Evolutionary conservation across 2,797 vertebrate genomes (phyloP).

Genomic region (Channa striata): DNA sequence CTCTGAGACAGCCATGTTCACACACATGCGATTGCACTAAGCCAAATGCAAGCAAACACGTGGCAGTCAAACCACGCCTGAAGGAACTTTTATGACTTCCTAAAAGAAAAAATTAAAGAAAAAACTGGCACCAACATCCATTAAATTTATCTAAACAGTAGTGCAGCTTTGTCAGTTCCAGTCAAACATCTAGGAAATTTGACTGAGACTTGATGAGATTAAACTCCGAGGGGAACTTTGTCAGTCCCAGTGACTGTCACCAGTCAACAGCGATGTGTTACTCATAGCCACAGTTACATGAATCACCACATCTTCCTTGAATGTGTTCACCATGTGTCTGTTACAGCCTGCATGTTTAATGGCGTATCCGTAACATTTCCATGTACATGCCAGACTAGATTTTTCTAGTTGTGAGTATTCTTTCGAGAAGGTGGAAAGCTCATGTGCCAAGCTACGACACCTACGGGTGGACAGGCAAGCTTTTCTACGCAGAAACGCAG

Average conservation of each 20-base stretch:
- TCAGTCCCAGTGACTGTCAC: constrained; percentile 47
- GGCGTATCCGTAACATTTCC: constrained; percentile 39
- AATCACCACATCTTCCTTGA: constrained; percentile 54
- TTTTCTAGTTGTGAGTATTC: too few species aligned
- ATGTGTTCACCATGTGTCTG: constrained; percentile 37
- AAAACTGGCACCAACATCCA: not conserved
- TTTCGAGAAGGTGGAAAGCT: too few species aligned
- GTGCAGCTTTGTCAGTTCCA: constrained; percentile 17
- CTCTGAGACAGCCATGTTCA: too few species aligned
- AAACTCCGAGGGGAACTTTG: constrained; percentile 40
- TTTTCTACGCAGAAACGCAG: too few species aligned
- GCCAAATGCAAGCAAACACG: not conserved
- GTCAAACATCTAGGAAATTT: constrained; percentile 20
- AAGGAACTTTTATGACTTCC: not conserved
- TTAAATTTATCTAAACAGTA: constrained; percentile 7
- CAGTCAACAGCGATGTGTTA: constrained; percentile 48
- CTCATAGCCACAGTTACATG: constrained; percentile 43
- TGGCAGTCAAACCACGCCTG: not conserved
- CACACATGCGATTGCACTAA: not conserved
- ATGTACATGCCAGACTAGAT: constrained; percentile 40
- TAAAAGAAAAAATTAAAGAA: constrained; percentile 5
- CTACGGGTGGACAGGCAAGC: too few species aligned
- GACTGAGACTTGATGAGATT: constrained; percentile 25
- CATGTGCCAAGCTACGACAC: too few species aligned
- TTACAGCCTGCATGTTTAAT: constrained; percentile 33